Evolutionary conservation across 2,888 invertebrate species (phyloP), one percentile per base, ranked within the genome.

Genomic region (Cerceris ruficornis): DNA sequence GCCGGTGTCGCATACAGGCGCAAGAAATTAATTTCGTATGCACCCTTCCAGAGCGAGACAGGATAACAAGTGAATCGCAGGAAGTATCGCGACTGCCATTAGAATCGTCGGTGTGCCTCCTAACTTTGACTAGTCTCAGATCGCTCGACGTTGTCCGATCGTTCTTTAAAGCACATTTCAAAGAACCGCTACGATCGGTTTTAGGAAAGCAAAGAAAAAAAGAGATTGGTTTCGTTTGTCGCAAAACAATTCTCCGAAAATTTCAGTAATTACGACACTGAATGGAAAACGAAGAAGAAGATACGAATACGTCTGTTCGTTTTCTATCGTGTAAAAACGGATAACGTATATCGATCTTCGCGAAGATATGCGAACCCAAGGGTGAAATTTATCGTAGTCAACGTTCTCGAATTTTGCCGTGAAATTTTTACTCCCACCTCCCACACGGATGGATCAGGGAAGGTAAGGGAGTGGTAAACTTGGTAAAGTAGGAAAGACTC

Each of bases 1-100:
- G 41, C 61, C 49, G 64, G 42, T 52, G 69, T 41, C 61, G 69
- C 79, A 73, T 71, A 86, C 77, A 74, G 67, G 72, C 62, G 72
- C 62, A 83, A 81, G 83, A 83, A 86, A 84, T 86, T 84, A 85
- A 87, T 86, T 86, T 83, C 75, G 81, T 81, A 86, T 86, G 87
- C 86, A 86, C 86, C 86, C 86, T 83, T 66, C 60, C 43, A 0
- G 57, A 57, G 52, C 39, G 65, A 54, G 70, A 64, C 50, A 60
- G 76, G 78, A 75, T 81, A 83, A 85, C 86, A 75, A 86, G 72
- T 73, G 80, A 86, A 76, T 79, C 77, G 76, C 64, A 74, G 77
- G 59, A 72, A 73, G 73, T 75, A 70, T 70, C 69, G 71, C 41
- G 67, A 54, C 50, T 62, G 58, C 68, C 58, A 74, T 75, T 77